phyloP scores from a whole-genome alignment of 2,888 invertebrate species.

The Chrysina gloriosa region DNA sequence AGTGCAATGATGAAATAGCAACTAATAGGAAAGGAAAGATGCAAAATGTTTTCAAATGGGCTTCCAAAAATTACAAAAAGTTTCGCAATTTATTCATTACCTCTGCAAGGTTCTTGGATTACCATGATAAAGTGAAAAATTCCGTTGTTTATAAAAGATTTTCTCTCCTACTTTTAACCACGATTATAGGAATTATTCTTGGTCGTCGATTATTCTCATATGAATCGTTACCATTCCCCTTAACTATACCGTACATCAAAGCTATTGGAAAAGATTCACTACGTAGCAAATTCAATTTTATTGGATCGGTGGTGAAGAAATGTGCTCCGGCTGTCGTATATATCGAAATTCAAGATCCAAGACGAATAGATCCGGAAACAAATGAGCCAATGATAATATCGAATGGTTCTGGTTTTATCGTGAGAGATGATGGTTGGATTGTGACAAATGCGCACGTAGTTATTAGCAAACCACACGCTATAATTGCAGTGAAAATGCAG shows the following conservation, averaged over 20 bases:
- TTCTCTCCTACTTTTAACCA: neutral
- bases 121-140: neutral
- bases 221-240: neutral
- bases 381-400: conserved; percentile 76
- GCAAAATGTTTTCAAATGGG: conserved; percentile 13
- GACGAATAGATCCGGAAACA: conserved; percentile 75
- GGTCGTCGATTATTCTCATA: conserved; percentile 3
- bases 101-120: neutral
- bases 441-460: conserved; percentile 97
- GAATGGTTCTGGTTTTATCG: conserved; percentile 93
- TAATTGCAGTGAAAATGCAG: conserved; percentile 73
- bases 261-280: conserved; percentile 32
- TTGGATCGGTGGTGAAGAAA: conserved; percentile 88
- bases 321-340: conserved; percentile 89
- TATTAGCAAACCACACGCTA: conserved; percentile 78
- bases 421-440: conserved; percentile 87
- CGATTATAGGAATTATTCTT: neutral
- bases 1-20: conserved; percentile 13
- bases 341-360: conserved; percentile 85
- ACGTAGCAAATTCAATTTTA: conserved; percentile 80
- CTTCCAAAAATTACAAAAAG: neutral
- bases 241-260: neutral
- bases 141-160: neutral
- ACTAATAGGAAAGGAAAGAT: neutral
- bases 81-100: neutral